Conservation (phyloP, 2,797 vertebrate genomes). For the Argyrosomus regius region DNA sequence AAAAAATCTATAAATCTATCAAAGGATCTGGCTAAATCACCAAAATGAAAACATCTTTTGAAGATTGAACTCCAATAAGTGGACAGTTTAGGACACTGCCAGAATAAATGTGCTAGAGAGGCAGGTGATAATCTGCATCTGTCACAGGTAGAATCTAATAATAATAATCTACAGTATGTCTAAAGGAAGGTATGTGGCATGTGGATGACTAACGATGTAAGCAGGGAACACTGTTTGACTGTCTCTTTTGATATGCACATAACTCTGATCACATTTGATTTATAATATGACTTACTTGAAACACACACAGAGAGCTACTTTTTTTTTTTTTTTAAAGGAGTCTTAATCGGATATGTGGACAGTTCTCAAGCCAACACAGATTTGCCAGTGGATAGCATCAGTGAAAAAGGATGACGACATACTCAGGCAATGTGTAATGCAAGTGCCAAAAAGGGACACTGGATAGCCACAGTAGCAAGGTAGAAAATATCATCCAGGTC, state of each 20-base stretch:
- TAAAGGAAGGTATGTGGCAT: background rate
- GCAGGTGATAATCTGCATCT: too few relatives aligned
- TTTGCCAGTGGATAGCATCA: background rate
- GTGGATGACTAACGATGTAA: constrained; percentile 10
- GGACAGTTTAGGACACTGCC: too few relatives aligned
- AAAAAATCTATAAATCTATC: too few relatives aligned
- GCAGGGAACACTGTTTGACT: constrained; percentile 14
- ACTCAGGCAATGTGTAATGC: background rate
- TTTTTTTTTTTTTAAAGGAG: background rate
- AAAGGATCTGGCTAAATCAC: too few relatives aligned
- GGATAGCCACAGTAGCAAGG: background rate
- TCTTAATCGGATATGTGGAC: background rate
- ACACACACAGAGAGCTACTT: background rate
- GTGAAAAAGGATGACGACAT: constrained; percentile 11
- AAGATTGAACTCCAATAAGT: too few relatives aligned
- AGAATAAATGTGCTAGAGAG: too few relatives aligned
- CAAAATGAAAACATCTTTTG: too few relatives aligned
- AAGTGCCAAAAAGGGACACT: constrained; percentile 1
- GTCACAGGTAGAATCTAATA: too few relatives aligned
- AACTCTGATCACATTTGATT: constrained; percentile 26
- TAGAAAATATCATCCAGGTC: background rate
- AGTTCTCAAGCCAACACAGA: background rate
- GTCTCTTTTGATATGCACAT: constrained; percentile 22
- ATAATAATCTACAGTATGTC: background rate
- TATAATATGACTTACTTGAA: background rate